A percentile compares a stretch with the other conserved stretches of the same genome.
phyloP scores from a whole-genome alignment of 2,797 vertebrate species.

The Stomatorhinus walkeri region DNA sequence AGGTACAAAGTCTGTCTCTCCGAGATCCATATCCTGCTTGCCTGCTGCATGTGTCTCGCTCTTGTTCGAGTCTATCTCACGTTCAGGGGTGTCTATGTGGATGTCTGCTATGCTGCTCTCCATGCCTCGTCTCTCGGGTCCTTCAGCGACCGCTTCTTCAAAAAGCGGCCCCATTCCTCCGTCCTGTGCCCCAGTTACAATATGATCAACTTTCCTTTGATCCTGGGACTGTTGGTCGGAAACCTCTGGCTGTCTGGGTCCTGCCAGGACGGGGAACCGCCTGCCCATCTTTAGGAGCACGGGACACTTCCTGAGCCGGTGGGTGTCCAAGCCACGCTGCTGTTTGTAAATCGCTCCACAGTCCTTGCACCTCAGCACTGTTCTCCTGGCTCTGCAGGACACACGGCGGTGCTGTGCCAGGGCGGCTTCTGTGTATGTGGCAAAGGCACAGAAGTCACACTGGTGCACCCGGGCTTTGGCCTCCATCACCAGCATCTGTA shows the following conservation, averaged over 20 bases:
- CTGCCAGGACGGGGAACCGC: slow-evolving; percentile 28
- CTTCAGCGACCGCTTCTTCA: slow-evolving; percentile 21
- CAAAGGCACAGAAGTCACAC: slow-evolving; percentile 72
- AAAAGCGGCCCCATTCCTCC: not conserved
- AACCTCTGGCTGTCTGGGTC: not conserved
- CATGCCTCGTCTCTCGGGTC: not conserved
- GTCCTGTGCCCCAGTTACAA: not conserved
- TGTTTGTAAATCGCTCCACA: slow-evolving; percentile 85
- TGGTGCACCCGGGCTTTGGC: slow-evolving; percentile 57
- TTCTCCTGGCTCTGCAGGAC: slow-evolving; percentile 58
- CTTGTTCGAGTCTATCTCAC: not conserved
- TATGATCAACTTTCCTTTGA: slow-evolving; percentile 14
- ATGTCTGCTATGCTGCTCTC: slow-evolving; percentile 6
- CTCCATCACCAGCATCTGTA: slow-evolving; percentile 85
- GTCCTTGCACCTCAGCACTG: slow-evolving; percentile 58
- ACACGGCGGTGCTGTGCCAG: slow-evolving; percentile 66
- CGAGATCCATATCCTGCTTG: not conserved
- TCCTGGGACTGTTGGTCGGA: not conserved
- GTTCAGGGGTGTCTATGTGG: not conserved
- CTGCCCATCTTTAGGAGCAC: slow-evolving; percentile 54
- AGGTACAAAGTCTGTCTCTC: not conserved
- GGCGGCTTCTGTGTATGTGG: slow-evolving; percentile 68
- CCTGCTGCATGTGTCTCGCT: not conserved
- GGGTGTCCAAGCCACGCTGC: slow-evolving; percentile 75
- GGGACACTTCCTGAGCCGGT: slow-evolving; percentile 73